phyloP scores from a whole-genome alignment of 2,797 vertebrate species.

The Arremon brunneinucha region DNA sequence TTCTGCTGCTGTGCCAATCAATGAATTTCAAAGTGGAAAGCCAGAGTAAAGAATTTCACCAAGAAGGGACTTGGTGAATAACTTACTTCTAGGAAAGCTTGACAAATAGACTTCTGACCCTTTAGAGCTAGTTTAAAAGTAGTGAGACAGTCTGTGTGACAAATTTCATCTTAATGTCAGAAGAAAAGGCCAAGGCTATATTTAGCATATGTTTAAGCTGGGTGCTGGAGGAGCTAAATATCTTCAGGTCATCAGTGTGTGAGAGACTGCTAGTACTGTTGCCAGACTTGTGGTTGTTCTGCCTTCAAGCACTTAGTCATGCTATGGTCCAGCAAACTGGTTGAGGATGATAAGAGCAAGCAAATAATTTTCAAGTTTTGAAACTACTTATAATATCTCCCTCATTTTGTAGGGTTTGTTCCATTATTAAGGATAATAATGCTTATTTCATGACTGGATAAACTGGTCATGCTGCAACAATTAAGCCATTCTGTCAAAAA shows the following conservation, averaged over 20 bases:
- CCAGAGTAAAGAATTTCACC: neutral
- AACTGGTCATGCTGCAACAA: neutral
- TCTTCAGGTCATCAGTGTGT: slow-evolving; percentile 24
- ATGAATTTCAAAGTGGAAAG: neutral
- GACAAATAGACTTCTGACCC: neutral
- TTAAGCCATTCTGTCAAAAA: neutral
- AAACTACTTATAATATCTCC: neutral
- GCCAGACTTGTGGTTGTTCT: neutral
- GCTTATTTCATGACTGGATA: neutral
- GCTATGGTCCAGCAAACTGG: neutral
- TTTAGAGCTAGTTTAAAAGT: neutral
- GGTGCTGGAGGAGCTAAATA: slow-evolving; percentile 33
- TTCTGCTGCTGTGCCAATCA: neutral
- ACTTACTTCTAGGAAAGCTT: neutral
- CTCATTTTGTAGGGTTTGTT: neutral
- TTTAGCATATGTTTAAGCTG: slow-evolving; percentile 55
- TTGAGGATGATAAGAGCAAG: neutral
- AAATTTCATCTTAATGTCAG: slow-evolving; percentile 61
- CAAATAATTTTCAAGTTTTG: neutral
- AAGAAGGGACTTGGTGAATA: neutral
- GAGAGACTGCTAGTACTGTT: neutral
- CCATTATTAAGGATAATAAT: neutral
- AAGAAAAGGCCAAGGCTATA: slow-evolving; percentile 67
- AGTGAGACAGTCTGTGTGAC: neutral
- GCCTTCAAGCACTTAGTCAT: neutral